Evolutionary conservation across 2,888 invertebrate genomes (phyloP), one percentile per base, ranked within the genome.

Genomic region (Flexamia atlantica): DNA sequence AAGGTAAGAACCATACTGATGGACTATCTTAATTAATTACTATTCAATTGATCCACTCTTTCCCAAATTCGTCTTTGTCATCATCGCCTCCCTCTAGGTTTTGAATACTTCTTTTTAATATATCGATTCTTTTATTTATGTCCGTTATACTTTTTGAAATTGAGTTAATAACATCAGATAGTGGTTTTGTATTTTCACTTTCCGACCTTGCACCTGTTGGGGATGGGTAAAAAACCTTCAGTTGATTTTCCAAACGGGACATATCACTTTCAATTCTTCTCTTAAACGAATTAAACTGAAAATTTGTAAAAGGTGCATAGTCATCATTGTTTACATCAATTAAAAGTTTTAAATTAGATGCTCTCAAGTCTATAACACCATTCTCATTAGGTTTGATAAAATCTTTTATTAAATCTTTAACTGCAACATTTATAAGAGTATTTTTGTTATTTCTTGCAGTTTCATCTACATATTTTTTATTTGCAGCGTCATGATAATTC

Each of bases 21-120:
- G 17, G 30, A 14, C 1, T 4, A 30, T 64, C 30, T 64, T 14
- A 64, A 2, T 64, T 64, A 30, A 2, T 64, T 64, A 30, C 28
- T 28, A 14, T 64, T 64, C 14, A 64, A 64, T 64, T 64, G 28
- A 64, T 64, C 28, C 14, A 64, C 64, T 12, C 64, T 64, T 4
- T 28, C 28, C 28, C 64, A 53, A 23, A 53, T 4, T 53, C 53
- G 23, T 53, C 53, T 23, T 23, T n/a, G 3, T 53, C 53, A 53
- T 53, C 53, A 53, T n/a, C 20, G 4, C 23, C 20, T 23, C 7
- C 53, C 3, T 20, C 5, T 53, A 46, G 46, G 2, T 23, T 53
- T 10, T 53, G 20, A 2, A 7, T 10, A 23, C 23, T 53, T 23
- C 20, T 4, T 1, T 23, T 53, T 20, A 2, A 5, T 23, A 53